Evolutionary conservation across 2,888 invertebrate species (phyloP).

Genomic region (Keiferia lycopersicella): DNA sequence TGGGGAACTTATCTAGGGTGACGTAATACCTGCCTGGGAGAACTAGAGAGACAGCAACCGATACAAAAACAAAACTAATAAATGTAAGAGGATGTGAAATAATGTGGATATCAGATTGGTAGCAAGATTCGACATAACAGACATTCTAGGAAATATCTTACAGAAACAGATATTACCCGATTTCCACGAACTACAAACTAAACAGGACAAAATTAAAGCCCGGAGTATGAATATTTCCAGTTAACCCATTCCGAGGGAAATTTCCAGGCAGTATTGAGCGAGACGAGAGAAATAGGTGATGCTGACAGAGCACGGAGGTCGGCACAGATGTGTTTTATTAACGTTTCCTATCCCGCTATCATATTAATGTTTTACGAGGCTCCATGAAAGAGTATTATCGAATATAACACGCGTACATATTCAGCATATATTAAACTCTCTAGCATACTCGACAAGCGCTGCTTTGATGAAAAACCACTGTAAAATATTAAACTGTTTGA

Average conservation of each 20-base stretch:
- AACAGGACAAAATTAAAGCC: background rate
- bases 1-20: slow-evolving; percentile 25
- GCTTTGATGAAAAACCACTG: slow-evolving; percentile 54
- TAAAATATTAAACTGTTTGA: slow-evolving; percentile 37
- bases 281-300: slow-evolving; percentile 20
- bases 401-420: slow-evolving; percentile 31
- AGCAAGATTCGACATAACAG: background rate
- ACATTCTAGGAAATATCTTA: background rate
- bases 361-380: slow-evolving; percentile 45
- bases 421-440: slow-evolving; percentile 33
- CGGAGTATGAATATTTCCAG: background rate
- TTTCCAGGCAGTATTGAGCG: background rate
- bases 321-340: slow-evolving; percentile 65
- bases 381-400: slow-evolving; percentile 38
- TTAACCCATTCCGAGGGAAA: slow-evolving; percentile 4
- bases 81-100: too few relatives aligned
- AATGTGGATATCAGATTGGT: background rate
- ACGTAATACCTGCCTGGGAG: slow-evolving; percentile 15
- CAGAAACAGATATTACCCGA: background rate
- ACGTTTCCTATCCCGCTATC: slow-evolving; percentile 41
- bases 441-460: slow-evolving; percentile 38
- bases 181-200: background rate
- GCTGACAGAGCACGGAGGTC: slow-evolving; percentile 37
- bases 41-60: slow-evolving; percentile 1
- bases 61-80: background rate